These are phyloP conservation scores for Dastarcus helophoroides DNA, from an alignment of 2,888 invertebrate species.

Conservation along the genomic window DNA sequence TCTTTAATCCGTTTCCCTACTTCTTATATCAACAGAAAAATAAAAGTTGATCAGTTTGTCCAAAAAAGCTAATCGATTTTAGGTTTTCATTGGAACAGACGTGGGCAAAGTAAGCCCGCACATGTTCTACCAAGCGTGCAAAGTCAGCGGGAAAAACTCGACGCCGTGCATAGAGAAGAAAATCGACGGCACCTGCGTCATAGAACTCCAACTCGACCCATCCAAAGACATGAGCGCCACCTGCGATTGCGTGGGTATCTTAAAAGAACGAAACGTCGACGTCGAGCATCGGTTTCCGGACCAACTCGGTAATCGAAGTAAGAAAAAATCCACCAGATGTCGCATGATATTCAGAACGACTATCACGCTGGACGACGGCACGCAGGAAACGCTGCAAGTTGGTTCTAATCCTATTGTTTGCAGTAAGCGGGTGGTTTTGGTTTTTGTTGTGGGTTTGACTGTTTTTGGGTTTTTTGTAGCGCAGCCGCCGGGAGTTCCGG, in stretches of 20 bases:
- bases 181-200: conserved; percentile 88
- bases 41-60: no score
- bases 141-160: conserved; percentile 92
- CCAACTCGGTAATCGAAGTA: conserved; percentile 63
- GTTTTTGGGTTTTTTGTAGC: conserved; percentile 42
- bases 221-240: conserved; percentile 83
- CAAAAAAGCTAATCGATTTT: no score
- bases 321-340: conserved; percentile 90
- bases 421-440: conserved; percentile 72
- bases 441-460: neutral
- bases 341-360: conserved; percentile 88
- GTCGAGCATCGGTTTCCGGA: conserved; percentile 86
- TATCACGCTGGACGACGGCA: conserved; percentile 65
- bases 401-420: conserved; percentile 86
- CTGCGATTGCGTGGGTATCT: conserved; percentile 94
- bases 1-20: no score
- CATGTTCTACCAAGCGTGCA: conserved; percentile 95
- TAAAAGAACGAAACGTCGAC: conserved; percentile 93
- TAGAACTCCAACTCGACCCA: conserved; percentile 84
- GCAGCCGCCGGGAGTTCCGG: conserved; percentile 85
- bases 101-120: conserved; percentile 84
- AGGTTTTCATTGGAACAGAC: conserved; percentile 87
- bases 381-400: conserved; percentile 72
- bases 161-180: conserved; percentile 84
- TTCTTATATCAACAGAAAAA: no score